phyloP scores from a whole-genome alignment of 1,140 invertebrate species.

The Leptopilina boulardi region DNA sequence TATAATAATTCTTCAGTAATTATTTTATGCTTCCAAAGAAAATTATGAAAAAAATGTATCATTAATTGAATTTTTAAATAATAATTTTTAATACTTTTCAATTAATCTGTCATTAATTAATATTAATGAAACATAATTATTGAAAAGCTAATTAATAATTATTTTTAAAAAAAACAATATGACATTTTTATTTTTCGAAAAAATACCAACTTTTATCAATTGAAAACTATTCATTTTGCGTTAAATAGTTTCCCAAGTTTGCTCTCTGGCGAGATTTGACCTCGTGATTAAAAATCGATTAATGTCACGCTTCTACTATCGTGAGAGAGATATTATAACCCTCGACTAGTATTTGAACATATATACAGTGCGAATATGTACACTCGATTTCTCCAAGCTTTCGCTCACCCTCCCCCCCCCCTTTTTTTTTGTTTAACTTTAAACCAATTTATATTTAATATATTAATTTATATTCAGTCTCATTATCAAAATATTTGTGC shows the following conservation, averaged over 20 bases:
- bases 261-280: neutral
- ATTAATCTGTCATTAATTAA: too few relatives aligned
- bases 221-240: neutral
- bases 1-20: too few relatives aligned
- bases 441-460: neutral
- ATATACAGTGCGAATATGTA: neutral
- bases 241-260: neutral
- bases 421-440: conserved; percentile 12
- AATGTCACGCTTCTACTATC: neutral
- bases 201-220: neutral
- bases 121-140: too few relatives aligned
- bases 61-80: too few relatives aligned
- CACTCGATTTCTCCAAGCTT: neutral
- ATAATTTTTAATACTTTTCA: too few relatives aligned
- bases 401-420: conserved; percentile 14
- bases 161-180: neutral
- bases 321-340: neutral
- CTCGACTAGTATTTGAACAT: neutral
- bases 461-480: neutral
- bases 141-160: too few relatives aligned
- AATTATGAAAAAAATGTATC: too few relatives aligned
- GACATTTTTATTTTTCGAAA: neutral
- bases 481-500: too few relatives aligned
- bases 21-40: too few relatives aligned
- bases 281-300: conserved; percentile 17